Conservation (phyloP, 2,113 vertebrate genomes). For the Pleuronectes platessa region DNA sequence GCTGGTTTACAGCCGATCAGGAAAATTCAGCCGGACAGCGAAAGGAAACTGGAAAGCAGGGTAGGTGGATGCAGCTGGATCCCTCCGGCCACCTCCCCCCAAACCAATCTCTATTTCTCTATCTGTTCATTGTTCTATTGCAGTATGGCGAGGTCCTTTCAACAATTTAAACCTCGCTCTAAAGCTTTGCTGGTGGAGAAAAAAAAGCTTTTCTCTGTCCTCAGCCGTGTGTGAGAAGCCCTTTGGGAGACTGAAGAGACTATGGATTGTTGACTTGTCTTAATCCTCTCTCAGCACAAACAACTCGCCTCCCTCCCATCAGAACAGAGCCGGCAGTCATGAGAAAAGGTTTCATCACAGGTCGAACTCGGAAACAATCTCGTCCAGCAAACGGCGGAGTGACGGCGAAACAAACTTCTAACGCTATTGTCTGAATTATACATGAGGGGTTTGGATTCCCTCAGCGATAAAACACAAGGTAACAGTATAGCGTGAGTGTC, state of each 20-base stretch:
- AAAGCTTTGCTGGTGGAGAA: slow-evolving; percentile 43
- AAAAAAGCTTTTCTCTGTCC: slow-evolving; percentile 60
- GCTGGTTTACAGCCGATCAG: slow-evolving; percentile 36
- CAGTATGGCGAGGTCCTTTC: slow-evolving; percentile 51
- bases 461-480: slow-evolving; percentile 6
- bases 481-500: neutral
- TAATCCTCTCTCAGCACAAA: slow-evolving; percentile 75
- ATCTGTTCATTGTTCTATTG: slow-evolving; percentile 64
- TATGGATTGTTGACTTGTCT: slow-evolving; percentile 75
- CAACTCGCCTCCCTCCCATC: slow-evolving; percentile 55
- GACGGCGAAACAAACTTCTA: slow-evolving; percentile 17
- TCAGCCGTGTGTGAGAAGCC: slow-evolving; percentile 60
- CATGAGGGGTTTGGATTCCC: slow-evolving; percentile 10
- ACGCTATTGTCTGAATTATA: slow-evolving; percentile 22
- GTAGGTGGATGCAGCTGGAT: slow-evolving; percentile 34
- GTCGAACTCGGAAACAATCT: slow-evolving; percentile 27
- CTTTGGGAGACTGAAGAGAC: slow-evolving; percentile 67
- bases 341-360: slow-evolving; percentile 42
- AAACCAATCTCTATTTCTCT: slow-evolving; percentile 48
- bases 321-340: slow-evolving; percentile 51
- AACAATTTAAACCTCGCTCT: slow-evolving; percentile 68
- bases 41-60: slow-evolving; percentile 25
- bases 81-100: slow-evolving; percentile 3
- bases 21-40: slow-evolving; percentile 46
- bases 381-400: neutral